Percentiles rank a stretch among this genome's conserved stretches.
Evolutionary conservation across 2,888 invertebrate genomes (phyloP).

Genomic region (Mongoloraphidia duomilia): DNA sequence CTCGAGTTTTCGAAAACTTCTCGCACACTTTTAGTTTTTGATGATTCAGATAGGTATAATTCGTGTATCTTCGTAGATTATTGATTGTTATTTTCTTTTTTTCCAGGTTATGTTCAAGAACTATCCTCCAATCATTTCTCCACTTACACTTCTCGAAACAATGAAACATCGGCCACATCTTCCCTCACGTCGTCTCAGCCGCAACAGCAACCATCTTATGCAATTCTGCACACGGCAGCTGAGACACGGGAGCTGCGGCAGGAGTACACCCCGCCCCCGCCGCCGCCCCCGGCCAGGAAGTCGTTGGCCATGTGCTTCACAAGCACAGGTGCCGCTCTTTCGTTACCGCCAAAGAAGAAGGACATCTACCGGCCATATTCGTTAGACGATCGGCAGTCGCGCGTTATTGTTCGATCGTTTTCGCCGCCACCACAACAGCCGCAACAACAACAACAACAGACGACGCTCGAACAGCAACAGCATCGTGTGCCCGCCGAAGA

Average conservation of each 20-base stretch:
- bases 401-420: too few relatives aligned
- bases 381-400: constrained; percentile 42
- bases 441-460: constrained; percentile 13
- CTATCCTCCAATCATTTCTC: constrained; percentile 63
- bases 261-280: constrained; percentile 19
- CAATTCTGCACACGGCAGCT: constrained; percentile 36
- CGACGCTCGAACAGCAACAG: not conserved
- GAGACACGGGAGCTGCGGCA: constrained; percentile 27
- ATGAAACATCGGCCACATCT: constrained; percentile 35
- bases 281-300: constrained; percentile 38
- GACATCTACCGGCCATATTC: constrained; percentile 85
- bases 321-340: constrained; percentile 68
- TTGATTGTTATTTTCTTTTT: constrained; percentile 17
- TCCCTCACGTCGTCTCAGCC: constrained; percentile 22
- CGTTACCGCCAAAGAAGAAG: constrained; percentile 79
- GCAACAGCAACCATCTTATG: constrained; percentile 35
- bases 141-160: constrained; percentile 54
- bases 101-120: constrained; percentile 63
- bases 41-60: not conserved
- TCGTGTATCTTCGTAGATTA: too few relatives aligned
- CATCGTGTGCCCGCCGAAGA: constrained; percentile 47
- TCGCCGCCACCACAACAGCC: constrained; percentile 23
- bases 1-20: constrained; percentile 27
- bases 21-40: not conserved
- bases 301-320: constrained; percentile 73